Conservation (phyloP, 1,140 invertebrate species). For the Pogonognathellus flavescens region DNA sequence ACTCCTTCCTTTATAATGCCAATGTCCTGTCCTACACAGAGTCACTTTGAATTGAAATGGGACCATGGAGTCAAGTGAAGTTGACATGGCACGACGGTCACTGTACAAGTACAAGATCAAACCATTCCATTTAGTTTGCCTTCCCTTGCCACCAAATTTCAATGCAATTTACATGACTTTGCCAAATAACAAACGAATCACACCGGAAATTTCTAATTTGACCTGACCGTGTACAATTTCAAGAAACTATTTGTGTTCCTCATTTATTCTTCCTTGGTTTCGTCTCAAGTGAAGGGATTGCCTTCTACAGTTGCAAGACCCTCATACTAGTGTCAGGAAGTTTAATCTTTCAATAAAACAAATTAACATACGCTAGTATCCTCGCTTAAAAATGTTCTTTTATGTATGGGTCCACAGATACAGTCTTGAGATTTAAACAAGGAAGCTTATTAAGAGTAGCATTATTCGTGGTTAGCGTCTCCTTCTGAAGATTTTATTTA, state of each 20-base stretch:
- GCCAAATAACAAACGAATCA: neutral
- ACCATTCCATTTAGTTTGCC: neutral
- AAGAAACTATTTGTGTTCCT: neutral
- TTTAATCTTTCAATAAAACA: too few relatives aligned
- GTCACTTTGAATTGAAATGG: slow-evolving; percentile 32
- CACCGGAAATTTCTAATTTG: neutral
- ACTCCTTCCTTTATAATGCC: slow-evolving; percentile 34
- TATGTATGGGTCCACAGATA: too few relatives aligned
- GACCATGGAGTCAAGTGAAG: slow-evolving; percentile 40
- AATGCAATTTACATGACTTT: slow-evolving; percentile 36
- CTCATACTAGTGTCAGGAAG: too few relatives aligned
- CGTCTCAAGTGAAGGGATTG: too few relatives aligned
- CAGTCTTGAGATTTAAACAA: too few relatives aligned
- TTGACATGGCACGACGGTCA: slow-evolving; percentile 11
- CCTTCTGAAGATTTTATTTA: too few relatives aligned
- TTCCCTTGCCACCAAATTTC: slow-evolving; percentile 17
- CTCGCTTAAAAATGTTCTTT: too few relatives aligned
- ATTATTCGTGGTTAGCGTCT: too few relatives aligned
- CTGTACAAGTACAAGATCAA: slow-evolving; percentile 20
- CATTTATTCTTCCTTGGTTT: neutral
- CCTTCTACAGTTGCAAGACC: too few relatives aligned
- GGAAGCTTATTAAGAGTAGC: too few relatives aligned
- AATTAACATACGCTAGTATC: too few relatives aligned
- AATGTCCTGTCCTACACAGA: slow-evolving; percentile 42
- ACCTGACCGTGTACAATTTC: slow-evolving; percentile 25